Base-by-base conservation (phyloP, 53 echinoderm and acorn worm species). In the Echinarachnius parma region DNA sequence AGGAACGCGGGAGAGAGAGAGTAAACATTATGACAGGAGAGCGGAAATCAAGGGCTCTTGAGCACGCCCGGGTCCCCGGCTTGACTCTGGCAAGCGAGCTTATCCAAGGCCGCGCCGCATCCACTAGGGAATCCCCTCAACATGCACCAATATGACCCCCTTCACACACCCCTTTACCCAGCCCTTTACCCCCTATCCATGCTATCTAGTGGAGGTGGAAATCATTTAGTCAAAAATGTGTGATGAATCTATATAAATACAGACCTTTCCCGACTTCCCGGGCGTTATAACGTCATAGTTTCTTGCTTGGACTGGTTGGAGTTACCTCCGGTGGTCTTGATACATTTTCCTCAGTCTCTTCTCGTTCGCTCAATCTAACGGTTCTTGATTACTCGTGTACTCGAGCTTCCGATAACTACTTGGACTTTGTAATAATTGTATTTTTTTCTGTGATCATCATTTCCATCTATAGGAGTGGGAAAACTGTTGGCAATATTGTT, bases 1-100 rank as follows among this genome's bases (percentile, higher is more conserved):
- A n/a, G n/a, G n/a, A n/a, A n/a, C n/a, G n/a, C n/a, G n/a, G n/a
- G n/a, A n/a, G n/a, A n/a, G n/a, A n/a, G n/a, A n/a, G 28, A n/a
- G 74, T 72, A 72, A 72, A 72, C 74, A 72, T 72, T 72, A 56
- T 72, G 74, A 72, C 74, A 72, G 74, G 39, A n/a, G 37, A 72
- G 57, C 74, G 74, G 74, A 72, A 72, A 57, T 29, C 16, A 26
- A 42, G 23, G 57, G 37, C 74, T 37, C 74, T 72, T 34, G 20
- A 56, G 55, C 74, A 37, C 42, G 74, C 74, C 74, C 74, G 56
- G n/a, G n/a, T n/a, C n/a, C n/a, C n/a, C n/a, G n/a, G n/a, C n/a
- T n/a, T n/a, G n/a, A n/a, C n/a, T n/a, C n/a, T n/a, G 74, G 26
- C 34, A 56, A 72, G 54, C 56, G 39, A 72, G 74, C 74, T 72